Evolutionary conservation across 2,113 vertebrate species (phyloP).

Genomic region (Daphoenositta chrysoptera): DNA sequence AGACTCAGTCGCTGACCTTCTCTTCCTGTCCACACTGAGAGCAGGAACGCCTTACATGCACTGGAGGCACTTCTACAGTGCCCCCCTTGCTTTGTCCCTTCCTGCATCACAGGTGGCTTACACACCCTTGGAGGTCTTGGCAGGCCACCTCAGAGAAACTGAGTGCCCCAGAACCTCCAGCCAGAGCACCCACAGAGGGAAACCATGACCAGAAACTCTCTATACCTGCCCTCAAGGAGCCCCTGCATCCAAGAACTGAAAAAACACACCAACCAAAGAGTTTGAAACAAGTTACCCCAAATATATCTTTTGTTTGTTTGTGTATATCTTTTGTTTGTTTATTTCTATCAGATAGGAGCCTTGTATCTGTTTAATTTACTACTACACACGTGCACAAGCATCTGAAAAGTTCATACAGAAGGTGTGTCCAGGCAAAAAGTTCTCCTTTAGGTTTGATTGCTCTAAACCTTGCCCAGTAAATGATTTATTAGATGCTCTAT

Average conservation of each 20-base stretch:
- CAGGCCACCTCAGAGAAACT: not conserved
- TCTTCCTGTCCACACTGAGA: not conserved
- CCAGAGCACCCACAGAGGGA: not conserved
- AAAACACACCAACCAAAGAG: not conserved
- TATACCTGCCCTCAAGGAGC: fast-evolving
- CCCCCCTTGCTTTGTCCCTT: not conserved
- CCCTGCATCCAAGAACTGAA: not conserved
- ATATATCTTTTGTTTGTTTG: not conserved
- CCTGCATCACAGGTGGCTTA: not conserved
- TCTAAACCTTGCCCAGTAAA: not conserved
- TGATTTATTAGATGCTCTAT: not conserved
- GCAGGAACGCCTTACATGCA: not conserved
- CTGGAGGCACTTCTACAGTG: not conserved
- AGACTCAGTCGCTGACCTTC: not conserved
- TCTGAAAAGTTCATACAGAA: not conserved
- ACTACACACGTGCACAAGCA: fast-evolving
- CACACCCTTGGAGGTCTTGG: not conserved
- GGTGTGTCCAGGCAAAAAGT: not conserved
- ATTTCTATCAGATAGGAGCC: not conserved
- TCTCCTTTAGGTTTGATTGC: not conserved
- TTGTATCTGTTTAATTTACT: not conserved
- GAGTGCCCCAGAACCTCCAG: not conserved
- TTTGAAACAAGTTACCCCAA: not conserved
- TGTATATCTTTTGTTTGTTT: too few species aligned
- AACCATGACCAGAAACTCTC: fast-evolving